Percentiles rank a stretch among this genome's conserved stretches.
Evolutionary conservation across 2,113 vertebrate genomes (phyloP).

Genomic region (Craseonycteris thonglongyai): DNA sequence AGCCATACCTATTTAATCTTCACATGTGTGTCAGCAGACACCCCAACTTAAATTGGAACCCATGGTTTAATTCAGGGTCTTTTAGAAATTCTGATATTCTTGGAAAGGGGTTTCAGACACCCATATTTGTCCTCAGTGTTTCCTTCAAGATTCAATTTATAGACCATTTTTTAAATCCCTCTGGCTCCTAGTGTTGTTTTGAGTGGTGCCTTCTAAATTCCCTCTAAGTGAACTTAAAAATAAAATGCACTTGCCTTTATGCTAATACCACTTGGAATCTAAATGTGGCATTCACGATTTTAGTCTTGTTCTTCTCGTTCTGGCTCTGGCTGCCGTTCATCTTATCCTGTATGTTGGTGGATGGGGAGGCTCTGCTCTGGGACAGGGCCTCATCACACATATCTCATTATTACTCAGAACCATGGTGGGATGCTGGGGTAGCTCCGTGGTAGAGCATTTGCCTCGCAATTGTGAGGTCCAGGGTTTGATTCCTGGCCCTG

Average conservation of each 20-base stretch:
- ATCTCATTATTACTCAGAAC: too few relatives aligned
- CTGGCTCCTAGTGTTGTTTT: background rate
- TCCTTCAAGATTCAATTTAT: conserved; percentile 39
- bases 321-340: background rate
- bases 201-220: conserved; percentile 44
- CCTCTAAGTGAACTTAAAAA: conserved; percentile 47
- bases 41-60: background rate
- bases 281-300: background rate
- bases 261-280: conserved; percentile 10
- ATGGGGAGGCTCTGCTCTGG: background rate
- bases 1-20: conserved; percentile 29
- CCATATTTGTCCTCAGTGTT: conserved; percentile 27
- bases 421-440: too few relatives aligned
- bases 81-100: conserved; percentile 34
- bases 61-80: background rate
- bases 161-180: background rate
- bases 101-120: background rate
- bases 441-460: too few relatives aligned
- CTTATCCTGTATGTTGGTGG: background rate
- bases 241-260: conserved; percentile 45
- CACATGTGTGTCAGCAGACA: background rate
- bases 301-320: background rate
- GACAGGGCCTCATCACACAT: background rate
- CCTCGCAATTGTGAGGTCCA: too few relatives aligned
- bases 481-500: too few relatives aligned